Conservation (phyloP, 1,140 invertebrate genomes). For the Metopolophium dirhodum region DNA sequence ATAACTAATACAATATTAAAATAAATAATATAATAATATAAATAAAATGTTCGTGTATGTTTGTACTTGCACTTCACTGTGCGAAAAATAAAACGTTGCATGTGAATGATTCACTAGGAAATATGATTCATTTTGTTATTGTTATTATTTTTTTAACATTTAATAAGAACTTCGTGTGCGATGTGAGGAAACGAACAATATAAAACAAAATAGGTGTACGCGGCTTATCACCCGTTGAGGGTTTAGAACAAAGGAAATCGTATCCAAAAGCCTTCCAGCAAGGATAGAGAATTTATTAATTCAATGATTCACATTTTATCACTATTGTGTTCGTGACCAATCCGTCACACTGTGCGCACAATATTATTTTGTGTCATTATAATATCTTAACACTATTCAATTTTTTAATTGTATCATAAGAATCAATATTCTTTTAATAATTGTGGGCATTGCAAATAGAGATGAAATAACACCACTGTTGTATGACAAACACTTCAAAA, state of each 20-base stretch:
- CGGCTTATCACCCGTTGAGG: slow-evolving; percentile 55
- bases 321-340: slow-evolving; percentile 52
- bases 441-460: neutral
- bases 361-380: slow-evolving; percentile 48
- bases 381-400: neutral
- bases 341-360: neutral
- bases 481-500: slow-evolving; percentile 44
- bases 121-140: slow-evolving; percentile 51
- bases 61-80: neutral
- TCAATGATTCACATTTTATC: slow-evolving; percentile 51
- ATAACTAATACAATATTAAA: neutral
- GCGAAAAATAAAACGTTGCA: slow-evolving; percentile 10
- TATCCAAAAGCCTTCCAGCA: slow-evolving; percentile 39
- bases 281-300: slow-evolving; percentile 39
- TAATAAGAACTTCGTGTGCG: slow-evolving; percentile 55
- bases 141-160: slow-evolving; percentile 53
- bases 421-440: slow-evolving; percentile 7
- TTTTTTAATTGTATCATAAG: slow-evolving; percentile 23
- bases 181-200: slow-evolving; percentile 42
- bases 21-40: neutral
- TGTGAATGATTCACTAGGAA: slow-evolving; percentile 45
- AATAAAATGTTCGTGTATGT: neutral
- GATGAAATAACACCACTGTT: slow-evolving; percentile 15
- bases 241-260: slow-evolving; percentile 44
- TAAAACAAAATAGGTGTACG: slow-evolving; percentile 41